Evolutionary conservation across 2,888 invertebrate genomes (phyloP), one percentile per base, ranked within the genome.

Genomic region (Tipula lateralis): DNA sequence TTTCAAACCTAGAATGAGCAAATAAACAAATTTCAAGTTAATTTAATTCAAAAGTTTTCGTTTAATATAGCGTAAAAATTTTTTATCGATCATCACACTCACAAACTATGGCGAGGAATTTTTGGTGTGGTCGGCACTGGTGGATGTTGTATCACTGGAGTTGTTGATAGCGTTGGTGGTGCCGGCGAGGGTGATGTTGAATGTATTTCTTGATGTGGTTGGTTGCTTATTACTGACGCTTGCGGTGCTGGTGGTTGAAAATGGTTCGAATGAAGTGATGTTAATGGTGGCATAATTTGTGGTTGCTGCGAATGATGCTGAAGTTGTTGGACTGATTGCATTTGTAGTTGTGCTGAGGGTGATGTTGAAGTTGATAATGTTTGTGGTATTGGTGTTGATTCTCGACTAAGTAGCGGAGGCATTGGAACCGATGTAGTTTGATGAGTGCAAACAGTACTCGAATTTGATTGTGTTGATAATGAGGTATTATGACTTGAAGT

Each of bases 61-160:
- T 34, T 85, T 39, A 36, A 24, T 19, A n/a, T 82, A 6, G 39
- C 7, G 7, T 36, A 4, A 80, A 82, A 29, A 82, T 82, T 50
- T 29, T 80, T 85, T 85, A 86, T 86, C 85, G 86, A 89, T 87
- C 86, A 90, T 90, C 90, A 90, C 89, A 90, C 90, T 90, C 90
- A 90, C 90, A 90, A 90, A 89, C 89, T 89, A 89, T 90, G 89
- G 87, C 89, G 90, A 87, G 90, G 89, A 86, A 89, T 89, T 87
- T 89, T 91, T 87, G 87, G 89, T 87, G 87, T 89, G 88, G 85
- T 86, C 34, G 66, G 66, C 24, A 66, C 66, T 24, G 66, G 66
- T 66, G 66, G 66, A 24, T 66, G 66, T 66, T 66, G 66, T 24
- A 66, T 66, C 66, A 66, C 66, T 66, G 66, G 66, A 9, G 86